Evolutionary conservation across 2,113 vertebrate genomes (phyloP).

Genomic region (Fulmarus glacialis): DNA sequence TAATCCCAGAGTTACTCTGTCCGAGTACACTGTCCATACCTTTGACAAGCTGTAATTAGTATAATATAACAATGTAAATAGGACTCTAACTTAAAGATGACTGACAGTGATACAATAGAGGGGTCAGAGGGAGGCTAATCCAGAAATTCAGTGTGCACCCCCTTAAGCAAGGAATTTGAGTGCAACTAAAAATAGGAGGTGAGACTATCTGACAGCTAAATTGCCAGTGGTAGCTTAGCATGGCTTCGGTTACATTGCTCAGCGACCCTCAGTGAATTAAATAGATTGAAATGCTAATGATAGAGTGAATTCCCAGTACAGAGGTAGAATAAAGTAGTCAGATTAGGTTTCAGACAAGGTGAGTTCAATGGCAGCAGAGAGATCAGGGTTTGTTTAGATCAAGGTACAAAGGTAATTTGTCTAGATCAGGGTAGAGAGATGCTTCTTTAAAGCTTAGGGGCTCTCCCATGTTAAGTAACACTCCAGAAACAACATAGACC

Average conservation of each 20-base stretch:
- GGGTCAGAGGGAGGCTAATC: slow-evolving; percentile 7
- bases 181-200: slow-evolving; percentile 60
- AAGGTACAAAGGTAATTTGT: slow-evolving; percentile 54
- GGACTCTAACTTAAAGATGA: background rate
- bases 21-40: background rate
- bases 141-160: slow-evolving; percentile 38
- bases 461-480: slow-evolving; percentile 18
- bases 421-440: slow-evolving; percentile 26
- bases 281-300: slow-evolving; percentile 74
- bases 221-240: slow-evolving; percentile 60
- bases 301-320: slow-evolving; percentile 63
- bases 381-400: slow-evolving; percentile 66
- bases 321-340: slow-evolving; percentile 64
- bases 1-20: background rate
- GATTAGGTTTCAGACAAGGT: slow-evolving; percentile 70
- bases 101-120: slow-evolving; percentile 21
- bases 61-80: background rate
- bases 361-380: slow-evolving; percentile 58
- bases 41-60: slow-evolving; percentile 21
- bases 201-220: slow-evolving; percentile 67
- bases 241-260: slow-evolving; percentile 59
- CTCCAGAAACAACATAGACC: fast-evolving
- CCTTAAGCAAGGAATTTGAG: slow-evolving; percentile 32
- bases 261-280: slow-evolving; percentile 71
- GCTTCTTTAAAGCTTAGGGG: slow-evolving; percentile 27